A percentile compares a stretch with the other conserved stretches of the same genome.
These are phyloP conservation scores for Brachypterus glaber DNA, from an alignment of 2,888 invertebrate species.

Conservation along the genomic window DNA sequence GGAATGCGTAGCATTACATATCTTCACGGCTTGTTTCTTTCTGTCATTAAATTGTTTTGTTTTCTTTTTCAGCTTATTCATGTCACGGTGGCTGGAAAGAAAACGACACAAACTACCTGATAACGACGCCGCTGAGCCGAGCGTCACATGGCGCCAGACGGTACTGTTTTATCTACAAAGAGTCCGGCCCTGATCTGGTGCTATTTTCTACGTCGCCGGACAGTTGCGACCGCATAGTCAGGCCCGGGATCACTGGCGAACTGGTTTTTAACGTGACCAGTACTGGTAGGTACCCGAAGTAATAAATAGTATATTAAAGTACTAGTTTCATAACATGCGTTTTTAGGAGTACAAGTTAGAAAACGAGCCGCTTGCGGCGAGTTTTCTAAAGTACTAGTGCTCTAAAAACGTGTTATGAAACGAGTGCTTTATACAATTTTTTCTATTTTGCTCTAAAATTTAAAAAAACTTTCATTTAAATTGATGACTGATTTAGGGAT, in stretches of 20 bases:
- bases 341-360: no score
- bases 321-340: no score
- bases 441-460: no score
- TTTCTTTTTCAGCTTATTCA: constrained; percentile 59
- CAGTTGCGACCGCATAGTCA: constrained; percentile 52
- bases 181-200: constrained; percentile 44
- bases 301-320: no score
- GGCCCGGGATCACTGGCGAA: constrained; percentile 46
- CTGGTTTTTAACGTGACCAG: constrained; percentile 62
- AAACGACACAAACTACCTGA: constrained; percentile 75
- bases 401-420: no score
- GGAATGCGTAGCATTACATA: no score
- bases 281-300: constrained; percentile 57
- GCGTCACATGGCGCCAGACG: constrained; percentile 57
- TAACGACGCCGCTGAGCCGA: constrained; percentile 64
- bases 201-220: constrained; percentile 53
- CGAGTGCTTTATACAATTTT: no score
- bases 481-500: no score
- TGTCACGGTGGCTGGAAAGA: constrained; percentile 88
- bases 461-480: no score
- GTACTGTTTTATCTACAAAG: constrained; percentile 70
- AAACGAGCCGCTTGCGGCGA: no score
- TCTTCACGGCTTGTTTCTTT: no score
- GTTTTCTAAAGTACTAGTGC: no score
- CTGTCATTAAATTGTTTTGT: neutral